These are phyloP conservation scores for Nothocercus nigrocapillus DNA, from an alignment of 2,113 vertebrate species.

Conservation along the genomic window DNA sequence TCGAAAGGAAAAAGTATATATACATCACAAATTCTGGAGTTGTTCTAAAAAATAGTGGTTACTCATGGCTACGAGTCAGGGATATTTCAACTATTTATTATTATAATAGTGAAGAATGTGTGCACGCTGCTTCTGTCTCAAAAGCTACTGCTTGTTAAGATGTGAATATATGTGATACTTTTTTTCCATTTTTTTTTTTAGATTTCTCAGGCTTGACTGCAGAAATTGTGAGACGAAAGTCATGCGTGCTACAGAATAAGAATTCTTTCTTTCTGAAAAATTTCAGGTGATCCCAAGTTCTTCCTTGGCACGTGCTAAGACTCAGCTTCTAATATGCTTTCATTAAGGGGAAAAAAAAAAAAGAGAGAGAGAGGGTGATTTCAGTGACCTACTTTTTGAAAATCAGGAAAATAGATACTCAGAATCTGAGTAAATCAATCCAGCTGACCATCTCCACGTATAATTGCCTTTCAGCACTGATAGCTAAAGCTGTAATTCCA, in stretches of 20 bases:
- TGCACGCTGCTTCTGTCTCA: not conserved
- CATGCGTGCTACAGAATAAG: not conserved
- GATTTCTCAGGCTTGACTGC: not conserved
- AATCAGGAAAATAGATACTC: not conserved
- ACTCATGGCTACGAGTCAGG: not conserved
- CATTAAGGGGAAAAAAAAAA: not conserved
- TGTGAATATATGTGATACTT: not conserved
- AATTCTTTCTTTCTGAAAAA: not conserved
- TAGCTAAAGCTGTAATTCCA: conserved; percentile 27
- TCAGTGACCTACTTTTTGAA: not conserved
- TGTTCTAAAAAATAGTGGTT: not conserved
- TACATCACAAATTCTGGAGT: not conserved
- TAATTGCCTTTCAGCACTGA: conserved; percentile 11
- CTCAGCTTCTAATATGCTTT: not conserved
- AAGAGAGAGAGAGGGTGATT: not conserved
- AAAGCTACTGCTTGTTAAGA: not conserved
- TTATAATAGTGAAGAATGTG: not conserved
- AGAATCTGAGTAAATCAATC: conserved; percentile 10
- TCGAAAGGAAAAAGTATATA: not conserved
- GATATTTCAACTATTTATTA: not conserved
- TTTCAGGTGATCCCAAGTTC: not conserved
- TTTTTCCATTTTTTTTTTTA: not conserved
- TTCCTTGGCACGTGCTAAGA: not conserved
- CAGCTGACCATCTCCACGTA: not conserved
- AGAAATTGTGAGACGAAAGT: not conserved